A percentile compares a stretch with the other conserved stretches of the same genome.
phyloP scores from a whole-genome alignment of 2,888 invertebrate species.

The Scelioninae gen. 1 region DNA sequence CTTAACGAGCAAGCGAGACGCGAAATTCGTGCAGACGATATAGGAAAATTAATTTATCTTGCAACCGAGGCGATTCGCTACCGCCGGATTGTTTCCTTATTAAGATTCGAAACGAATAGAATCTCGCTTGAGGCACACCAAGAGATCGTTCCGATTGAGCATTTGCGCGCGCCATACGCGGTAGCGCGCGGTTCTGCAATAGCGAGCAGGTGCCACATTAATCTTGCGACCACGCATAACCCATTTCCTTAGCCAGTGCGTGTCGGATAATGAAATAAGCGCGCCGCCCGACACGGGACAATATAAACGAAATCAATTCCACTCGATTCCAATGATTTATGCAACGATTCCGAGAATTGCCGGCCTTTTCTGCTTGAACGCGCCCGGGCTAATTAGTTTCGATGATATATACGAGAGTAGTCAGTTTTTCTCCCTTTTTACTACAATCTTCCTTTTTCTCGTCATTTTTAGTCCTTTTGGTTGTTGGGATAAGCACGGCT shows the following conservation, averaged over 20 bases:
- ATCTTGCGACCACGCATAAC: constrained; percentile 76
- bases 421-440: background rate
- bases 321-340: constrained; percentile 72
- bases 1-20: constrained; percentile 20
- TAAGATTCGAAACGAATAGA: constrained; percentile 71
- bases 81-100: constrained; percentile 69
- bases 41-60: constrained; percentile 68
- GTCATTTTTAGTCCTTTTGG: no score
- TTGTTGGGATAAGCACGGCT: constrained; percentile 11
- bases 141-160: constrained; percentile 70
- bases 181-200: constrained; percentile 72
- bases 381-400: constrained; percentile 47
- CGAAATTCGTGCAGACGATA: constrained; percentile 8
- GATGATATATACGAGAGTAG: constrained; percentile 30
- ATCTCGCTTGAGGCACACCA: constrained; percentile 67
- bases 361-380: background rate
- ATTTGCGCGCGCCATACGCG: constrained; percentile 57
- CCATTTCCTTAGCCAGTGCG: constrained; percentile 73
- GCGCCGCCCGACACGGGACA: constrained; percentile 61
- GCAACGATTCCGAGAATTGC: constrained; percentile 33
- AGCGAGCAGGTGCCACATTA: constrained; percentile 78
- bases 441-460: background rate
- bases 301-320: constrained; percentile 74
- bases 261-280: constrained; percentile 75
- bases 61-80: constrained; percentile 65